These are phyloP conservation scores for Delia radicum DNA, from an alignment of 1,140 invertebrate species.

Conservation along the genomic window DNA sequence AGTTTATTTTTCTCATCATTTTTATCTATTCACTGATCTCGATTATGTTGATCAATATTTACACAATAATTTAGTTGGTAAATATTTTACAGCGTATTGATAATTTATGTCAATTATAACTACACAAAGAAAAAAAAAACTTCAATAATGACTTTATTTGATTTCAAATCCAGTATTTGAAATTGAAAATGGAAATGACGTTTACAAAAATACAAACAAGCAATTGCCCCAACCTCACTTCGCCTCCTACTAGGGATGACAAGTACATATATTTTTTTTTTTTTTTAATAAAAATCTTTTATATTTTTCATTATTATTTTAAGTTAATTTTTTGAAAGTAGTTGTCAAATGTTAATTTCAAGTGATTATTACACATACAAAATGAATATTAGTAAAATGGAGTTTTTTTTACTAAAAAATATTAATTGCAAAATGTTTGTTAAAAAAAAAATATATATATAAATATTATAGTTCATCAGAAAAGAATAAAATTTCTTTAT, in stretches of 20 bases:
- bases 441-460: too few relatives aligned
- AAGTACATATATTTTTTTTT: too few relatives aligned
- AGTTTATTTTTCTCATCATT: neutral
- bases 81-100: slow-evolving; percentile 34
- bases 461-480: too few relatives aligned
- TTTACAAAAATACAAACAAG: neutral
- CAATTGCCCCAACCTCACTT: too few relatives aligned
- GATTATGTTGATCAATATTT: slow-evolving; percentile 11
- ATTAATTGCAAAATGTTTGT: neutral
- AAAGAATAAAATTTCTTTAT: too few relatives aligned
- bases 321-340: neutral
- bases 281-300: too few relatives aligned
- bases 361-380: neutral
- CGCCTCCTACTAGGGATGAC: too few relatives aligned
- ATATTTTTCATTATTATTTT: too few relatives aligned
- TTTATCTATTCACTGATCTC: neutral
- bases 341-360: neutral
- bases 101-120: slow-evolving; percentile 28
- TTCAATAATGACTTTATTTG: neutral
- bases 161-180: neutral
- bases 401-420: neutral
- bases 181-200: neutral
- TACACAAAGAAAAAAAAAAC: neutral
- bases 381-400: too few relatives aligned
- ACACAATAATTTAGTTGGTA: slow-evolving; percentile 12